A percentile compares a stretch with the other conserved stretches of the same genome.
These are phyloP conservation scores for Pangasianodon hypophthalmus DNA, from an alignment of 2,113 vertebrate genomes.

Conservation along the genomic window DNA sequence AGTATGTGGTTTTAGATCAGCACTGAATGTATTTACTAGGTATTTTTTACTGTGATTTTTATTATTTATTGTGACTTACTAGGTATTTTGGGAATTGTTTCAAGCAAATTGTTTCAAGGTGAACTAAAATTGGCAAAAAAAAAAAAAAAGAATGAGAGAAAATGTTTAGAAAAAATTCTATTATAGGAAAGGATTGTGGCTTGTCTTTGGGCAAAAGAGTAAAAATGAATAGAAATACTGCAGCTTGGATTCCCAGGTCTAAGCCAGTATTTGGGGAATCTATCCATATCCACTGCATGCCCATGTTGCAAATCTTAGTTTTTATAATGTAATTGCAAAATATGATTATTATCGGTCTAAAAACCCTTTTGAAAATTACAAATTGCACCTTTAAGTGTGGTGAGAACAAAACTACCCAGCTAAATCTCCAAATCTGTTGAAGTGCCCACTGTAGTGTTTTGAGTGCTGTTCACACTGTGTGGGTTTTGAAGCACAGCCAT, in stretches of 20 bases:
- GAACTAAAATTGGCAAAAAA: no score
- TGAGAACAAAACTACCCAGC: not conserved
- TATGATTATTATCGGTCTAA: not conserved
- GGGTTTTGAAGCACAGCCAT: constrained; percentile 1
- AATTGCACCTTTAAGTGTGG: not conserved
- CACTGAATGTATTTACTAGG: no score
- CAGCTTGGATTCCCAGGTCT: not conserved
- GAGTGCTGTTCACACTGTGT: constrained; percentile 10
- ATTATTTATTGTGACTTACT: no score
- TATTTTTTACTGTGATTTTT: no score
- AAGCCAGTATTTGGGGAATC: not conserved
- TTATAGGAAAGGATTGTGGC: not conserved
- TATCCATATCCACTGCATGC: not conserved
- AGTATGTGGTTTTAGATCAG: no score
- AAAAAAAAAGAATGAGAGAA: no score
- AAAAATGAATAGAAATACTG: not conserved
- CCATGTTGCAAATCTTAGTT: not conserved
- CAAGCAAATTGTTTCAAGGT: not conserved
- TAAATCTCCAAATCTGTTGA: not conserved
- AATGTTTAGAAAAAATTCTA: no score
- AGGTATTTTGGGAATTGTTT: no score
- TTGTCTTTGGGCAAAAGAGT: not conserved
- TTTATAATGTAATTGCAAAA: not conserved
- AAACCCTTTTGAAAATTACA: not conserved
- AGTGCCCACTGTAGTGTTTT: not conserved